Conservation (phyloP, 2,797 vertebrate species). For the Crax fasciolata region DNA sequence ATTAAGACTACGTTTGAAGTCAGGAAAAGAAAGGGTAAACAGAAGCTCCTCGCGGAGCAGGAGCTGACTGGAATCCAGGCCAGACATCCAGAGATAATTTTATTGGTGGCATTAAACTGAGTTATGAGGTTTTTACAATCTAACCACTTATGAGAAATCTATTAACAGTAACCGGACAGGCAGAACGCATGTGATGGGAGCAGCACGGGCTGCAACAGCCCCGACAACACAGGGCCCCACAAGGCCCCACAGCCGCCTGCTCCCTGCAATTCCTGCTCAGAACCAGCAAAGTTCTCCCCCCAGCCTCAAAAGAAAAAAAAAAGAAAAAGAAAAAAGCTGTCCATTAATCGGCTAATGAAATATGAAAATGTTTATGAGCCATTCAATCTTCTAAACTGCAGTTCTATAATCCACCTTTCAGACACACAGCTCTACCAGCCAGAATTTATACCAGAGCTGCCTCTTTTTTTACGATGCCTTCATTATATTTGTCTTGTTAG, state of each 20-base stretch:
- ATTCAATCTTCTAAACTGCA: slow-evolving; percentile 86
- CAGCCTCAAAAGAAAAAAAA: background rate
- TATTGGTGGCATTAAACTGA: slow-evolving; percentile 87
- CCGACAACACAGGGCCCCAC: slow-evolving; percentile 78
- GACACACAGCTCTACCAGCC: slow-evolving; percentile 78
- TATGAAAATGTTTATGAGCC: slow-evolving; percentile 88
- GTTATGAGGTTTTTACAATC: slow-evolving; percentile 87
- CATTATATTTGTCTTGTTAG: slow-evolving; percentile 75
- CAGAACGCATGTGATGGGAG: slow-evolving; percentile 82
- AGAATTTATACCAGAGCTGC: slow-evolving; percentile 81
- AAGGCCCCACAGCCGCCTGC: slow-evolving; percentile 79
- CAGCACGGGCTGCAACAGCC: slow-evolving; percentile 85
- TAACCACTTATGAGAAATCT: slow-evolving; percentile 88
- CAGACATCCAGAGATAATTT: slow-evolving; percentile 83
- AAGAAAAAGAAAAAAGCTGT: slow-evolving; percentile 73
- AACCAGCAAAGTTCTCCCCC: slow-evolving; percentile 81
- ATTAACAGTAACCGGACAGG: slow-evolving; percentile 88
- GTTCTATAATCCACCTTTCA: slow-evolving; percentile 85
- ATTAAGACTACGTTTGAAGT: slow-evolving; percentile 12
- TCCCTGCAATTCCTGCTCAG: slow-evolving; percentile 82
- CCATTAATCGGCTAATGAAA: slow-evolving; percentile 91
- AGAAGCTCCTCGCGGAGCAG: background rate
- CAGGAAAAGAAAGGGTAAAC: slow-evolving; percentile 51
- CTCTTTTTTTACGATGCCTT: slow-evolving; percentile 59
- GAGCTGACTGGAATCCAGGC: slow-evolving; percentile 79